phyloP scores from a whole-genome alignment of 2,113 vertebrate species.

The Bubo blakistoni region DNA sequence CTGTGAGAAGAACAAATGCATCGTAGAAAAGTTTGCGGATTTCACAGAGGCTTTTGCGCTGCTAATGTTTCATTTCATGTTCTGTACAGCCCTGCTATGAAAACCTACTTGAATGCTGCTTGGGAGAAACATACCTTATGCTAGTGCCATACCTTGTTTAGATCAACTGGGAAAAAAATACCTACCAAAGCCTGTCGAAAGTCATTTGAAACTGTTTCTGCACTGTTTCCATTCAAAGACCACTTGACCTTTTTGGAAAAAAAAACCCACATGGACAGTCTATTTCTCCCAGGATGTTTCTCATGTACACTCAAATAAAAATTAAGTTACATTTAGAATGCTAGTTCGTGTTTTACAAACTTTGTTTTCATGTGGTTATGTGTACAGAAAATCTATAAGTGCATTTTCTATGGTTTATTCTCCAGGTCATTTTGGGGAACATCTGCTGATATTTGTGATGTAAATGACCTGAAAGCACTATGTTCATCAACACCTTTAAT shows the following conservation, averaged over 20 bases:
- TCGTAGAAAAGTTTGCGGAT: neutral
- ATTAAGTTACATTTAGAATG: neutral
- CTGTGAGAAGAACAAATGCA: neutral
- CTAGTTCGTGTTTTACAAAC: neutral
- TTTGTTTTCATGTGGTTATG: neutral
- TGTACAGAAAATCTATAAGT: neutral
- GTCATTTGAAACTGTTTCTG: neutral
- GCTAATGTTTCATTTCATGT: neutral
- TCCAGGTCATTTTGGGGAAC: neutral
- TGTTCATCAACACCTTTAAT: neutral
- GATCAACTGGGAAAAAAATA: conserved; percentile 29
- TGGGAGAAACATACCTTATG: neutral
- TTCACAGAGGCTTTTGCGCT: neutral
- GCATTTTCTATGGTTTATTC: neutral
- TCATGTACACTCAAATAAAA: neutral
- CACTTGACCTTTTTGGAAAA: conserved; percentile 31
- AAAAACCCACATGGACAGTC: neutral
- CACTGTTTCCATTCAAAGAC: neutral
- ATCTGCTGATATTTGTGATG: neutral
- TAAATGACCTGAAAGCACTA: neutral
- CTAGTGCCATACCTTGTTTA: conserved; percentile 42
- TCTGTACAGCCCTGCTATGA: neutral
- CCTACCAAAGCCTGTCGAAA: conserved; percentile 9
- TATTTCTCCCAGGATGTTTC: neutral
- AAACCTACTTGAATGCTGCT: conserved; percentile 17